Base-by-base conservation (phyloP, 1,140 invertebrate genomes). In the Adelges cooleyi region DNA sequence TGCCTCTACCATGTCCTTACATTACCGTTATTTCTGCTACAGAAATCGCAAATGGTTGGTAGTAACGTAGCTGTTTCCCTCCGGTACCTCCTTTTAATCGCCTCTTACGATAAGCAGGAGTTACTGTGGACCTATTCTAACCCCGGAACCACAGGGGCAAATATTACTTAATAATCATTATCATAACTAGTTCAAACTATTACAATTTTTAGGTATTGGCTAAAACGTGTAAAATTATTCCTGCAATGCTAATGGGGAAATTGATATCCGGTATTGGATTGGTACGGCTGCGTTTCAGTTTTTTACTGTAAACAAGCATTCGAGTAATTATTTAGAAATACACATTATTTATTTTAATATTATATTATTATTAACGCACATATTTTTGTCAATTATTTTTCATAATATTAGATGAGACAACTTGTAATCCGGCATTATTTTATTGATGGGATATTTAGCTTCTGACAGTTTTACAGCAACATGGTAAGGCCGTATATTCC, bases 381-480 rank as follows among this genome's bases (percentile, higher is more conserved):
- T 33, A 11, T 33, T 33, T 33, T 33, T 33, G 29, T 33, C 11
- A 33, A 33, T 33, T 6, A 5, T 6, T 33, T 36, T 74, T 75
- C 62, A n/a, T n/a, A n/a, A n/a, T 67, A 79, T 77, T 78, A 76
- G 69, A 80, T 80, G 78, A 81, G 8, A 92, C 91, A n/a, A 92
- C 90, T 23, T 62, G 25, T 22, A 73, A 51, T 92, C 92, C 15
- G 95, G 95, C 42, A 74, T 92, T 22, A 78, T 94, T 66, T 81
- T 98, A 66, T 80, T 99, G 68, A 79, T 83, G 67, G 83, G 87
- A 56, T 99, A 99, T 77, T 89, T 99, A 82, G 75, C 84, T 44
- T 92, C 95, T 77, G 96, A 99, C 77, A 94, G 93, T 76, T 99
- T 99, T 77, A 99, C 96, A 10, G 90, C 92, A 53, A 98, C 96